phyloP scores from a whole-genome alignment of 2,888 invertebrate species.

The Platycheirus rosarum region DNA sequence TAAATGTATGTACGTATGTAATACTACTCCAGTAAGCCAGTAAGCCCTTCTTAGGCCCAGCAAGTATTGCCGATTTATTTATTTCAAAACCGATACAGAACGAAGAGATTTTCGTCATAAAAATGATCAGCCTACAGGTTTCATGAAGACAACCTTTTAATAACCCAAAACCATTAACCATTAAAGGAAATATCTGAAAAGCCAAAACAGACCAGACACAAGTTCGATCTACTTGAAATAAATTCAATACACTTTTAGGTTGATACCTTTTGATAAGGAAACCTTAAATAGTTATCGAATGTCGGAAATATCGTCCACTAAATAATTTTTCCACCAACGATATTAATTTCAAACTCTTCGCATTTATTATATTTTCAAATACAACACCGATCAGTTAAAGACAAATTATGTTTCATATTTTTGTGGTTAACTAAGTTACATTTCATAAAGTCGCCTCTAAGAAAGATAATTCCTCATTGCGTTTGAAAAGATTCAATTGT shows the following conservation, averaged over 20 bases:
- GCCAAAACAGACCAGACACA: too few species aligned
- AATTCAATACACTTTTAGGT: not conserved
- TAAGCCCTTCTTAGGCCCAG: too few species aligned
- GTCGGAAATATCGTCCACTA: not conserved
- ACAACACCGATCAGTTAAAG: not conserved
- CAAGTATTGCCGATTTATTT: too few species aligned
- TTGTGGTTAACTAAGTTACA: conserved; percentile 46
- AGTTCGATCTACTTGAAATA: not conserved
- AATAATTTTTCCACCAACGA: not conserved
- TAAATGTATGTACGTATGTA: too few species aligned
- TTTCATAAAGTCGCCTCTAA: conserved; percentile 35
- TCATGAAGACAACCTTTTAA: too few species aligned
- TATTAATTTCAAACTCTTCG: not conserved
- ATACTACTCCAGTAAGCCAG: too few species aligned
- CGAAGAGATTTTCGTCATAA: too few species aligned
- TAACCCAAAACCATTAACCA: too few species aligned
- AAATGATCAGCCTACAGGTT: too few species aligned
- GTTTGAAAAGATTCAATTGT: conserved; percentile 26
- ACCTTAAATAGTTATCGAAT: not conserved
- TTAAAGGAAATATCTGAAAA: too few species aligned
- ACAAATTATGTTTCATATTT: conserved; percentile 11
- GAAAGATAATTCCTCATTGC: conserved; percentile 5
- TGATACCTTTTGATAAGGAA: not conserved
- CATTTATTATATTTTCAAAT: not conserved
- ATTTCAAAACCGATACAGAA: too few species aligned